These are phyloP conservation scores for Lophura swinhoii DNA, from an alignment of 2,797 vertebrate genomes.

Conservation along the genomic window DNA sequence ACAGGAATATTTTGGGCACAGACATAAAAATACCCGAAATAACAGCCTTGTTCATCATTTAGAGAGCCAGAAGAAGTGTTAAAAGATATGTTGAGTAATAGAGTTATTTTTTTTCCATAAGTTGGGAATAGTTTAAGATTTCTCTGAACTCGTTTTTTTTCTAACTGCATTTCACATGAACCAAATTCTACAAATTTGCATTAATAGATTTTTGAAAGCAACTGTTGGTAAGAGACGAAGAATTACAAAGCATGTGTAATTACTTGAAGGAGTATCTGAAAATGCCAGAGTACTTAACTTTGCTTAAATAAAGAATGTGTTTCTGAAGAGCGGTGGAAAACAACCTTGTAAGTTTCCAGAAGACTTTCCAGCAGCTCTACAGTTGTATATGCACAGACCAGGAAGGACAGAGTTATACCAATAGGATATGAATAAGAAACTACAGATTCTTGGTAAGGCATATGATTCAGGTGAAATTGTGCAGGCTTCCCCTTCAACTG, in stretches of 20 bases:
- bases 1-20: slow-evolving; percentile 47
- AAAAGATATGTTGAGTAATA: neutral
- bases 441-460: neutral
- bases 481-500: neutral
- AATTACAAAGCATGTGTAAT: neutral
- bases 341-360: neutral
- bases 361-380: neutral
- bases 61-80: slow-evolving; percentile 16
- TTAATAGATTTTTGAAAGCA: slow-evolving; percentile 6
- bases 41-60: neutral
- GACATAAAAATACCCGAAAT: neutral
- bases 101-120: slow-evolving; percentile 26
- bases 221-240: neutral
- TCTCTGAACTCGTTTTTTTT: slow-evolving; percentile 1
- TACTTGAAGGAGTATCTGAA: slow-evolving; percentile 2
- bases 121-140: neutral
- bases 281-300: neutral
- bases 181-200: neutral
- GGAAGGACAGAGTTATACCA: neutral
- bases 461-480: neutral
- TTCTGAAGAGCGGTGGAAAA: neutral
- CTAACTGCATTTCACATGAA: slow-evolving; percentile 26
- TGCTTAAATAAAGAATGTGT: neutral
- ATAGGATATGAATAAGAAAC: neutral
- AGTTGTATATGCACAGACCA: neutral